phyloP scores from a whole-genome alignment of 2,797 vertebrate genomes.

The Diglossa cyanea region DNA sequence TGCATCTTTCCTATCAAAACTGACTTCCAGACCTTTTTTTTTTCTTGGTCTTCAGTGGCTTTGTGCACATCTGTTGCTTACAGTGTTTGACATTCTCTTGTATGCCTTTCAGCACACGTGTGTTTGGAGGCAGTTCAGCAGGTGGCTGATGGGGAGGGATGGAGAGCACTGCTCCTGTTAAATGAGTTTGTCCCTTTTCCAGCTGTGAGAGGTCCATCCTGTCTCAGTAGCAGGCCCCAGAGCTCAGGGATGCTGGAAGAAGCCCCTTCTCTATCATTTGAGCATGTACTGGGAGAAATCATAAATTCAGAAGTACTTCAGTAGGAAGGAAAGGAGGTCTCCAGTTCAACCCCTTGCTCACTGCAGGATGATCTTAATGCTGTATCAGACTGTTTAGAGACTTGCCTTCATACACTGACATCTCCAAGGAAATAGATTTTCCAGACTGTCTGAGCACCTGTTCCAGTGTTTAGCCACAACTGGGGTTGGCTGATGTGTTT shows the following conservation, averaged over 20 bases:
- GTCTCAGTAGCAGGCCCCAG: background rate
- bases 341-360: background rate
- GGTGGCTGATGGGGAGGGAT: background rate
- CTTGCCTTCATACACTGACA: background rate
- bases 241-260: background rate
- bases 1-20: background rate
- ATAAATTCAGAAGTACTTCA: background rate
- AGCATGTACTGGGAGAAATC: background rate
- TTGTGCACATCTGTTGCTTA: background rate
- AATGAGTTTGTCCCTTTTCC: background rate
- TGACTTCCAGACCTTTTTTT: background rate
- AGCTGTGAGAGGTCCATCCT: fast-evolving
- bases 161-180: background rate
- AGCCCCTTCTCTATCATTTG: background rate
- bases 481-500: fast-evolving
- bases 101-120: background rate
- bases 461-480: background rate
- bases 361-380: background rate
- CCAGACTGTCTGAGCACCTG: background rate
- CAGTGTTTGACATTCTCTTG: background rate
- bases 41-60: background rate
- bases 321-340: background rate
- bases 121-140: background rate
- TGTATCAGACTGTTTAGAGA: background rate
- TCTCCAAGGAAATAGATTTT: background rate